Conservation (phyloP, 92 coral and sea anemone species). For the Phenganax stokvisi region DNA sequence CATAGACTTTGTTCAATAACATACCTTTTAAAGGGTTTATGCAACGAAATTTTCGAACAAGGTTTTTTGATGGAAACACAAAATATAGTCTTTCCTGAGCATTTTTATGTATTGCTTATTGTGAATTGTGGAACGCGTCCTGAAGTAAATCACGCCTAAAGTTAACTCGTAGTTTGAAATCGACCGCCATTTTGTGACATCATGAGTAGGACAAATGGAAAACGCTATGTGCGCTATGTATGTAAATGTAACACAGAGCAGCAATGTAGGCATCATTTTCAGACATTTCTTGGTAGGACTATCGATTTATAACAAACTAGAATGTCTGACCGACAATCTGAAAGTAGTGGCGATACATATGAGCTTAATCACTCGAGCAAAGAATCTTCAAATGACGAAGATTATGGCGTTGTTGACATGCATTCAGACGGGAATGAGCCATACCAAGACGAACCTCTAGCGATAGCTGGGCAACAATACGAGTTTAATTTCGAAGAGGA, state of each 20-base stretch:
- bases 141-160: not conserved
- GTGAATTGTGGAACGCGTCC: not conserved
- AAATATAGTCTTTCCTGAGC: not conserved
- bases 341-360: not conserved
- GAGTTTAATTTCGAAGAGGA: not conserved
- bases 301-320: not conserved
- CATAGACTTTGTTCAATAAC: no score
- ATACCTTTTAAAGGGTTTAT: no score
- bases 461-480: not conserved
- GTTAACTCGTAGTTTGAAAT: not conserved
- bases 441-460: slow-evolving; percentile 8
- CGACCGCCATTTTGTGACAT: not conserved
- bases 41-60: no score
- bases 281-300: not conserved
- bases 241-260: not conserved
- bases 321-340: slow-evolving; percentile 1
- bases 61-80: not conserved
- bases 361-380: not conserved
- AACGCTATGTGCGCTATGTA: not conserved
- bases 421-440: slow-evolving; percentile 3
- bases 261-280: not conserved
- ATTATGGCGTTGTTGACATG: not conserved
- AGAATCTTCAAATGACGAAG: not conserved
- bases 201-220: not conserved
- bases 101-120: not conserved